Evolutionary conservation across 1,140 invertebrate genomes (phyloP), one percentile per base, ranked within the genome.

Genomic region (Potamilus streckersoni): DNA sequence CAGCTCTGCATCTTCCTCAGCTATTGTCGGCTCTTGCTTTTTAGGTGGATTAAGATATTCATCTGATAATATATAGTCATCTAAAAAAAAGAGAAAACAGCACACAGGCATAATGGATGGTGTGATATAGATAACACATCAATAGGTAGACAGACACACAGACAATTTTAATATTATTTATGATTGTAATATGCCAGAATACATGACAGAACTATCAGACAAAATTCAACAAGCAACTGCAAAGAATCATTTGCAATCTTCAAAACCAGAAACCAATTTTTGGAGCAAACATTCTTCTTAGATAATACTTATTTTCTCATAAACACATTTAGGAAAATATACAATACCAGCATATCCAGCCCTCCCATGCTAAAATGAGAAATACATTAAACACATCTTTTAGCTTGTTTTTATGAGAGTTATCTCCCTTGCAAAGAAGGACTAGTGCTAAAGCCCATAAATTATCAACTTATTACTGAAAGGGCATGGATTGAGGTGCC

Each of bases 11-110:
- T 76, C 71, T 68, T 69, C 67, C 55, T 62, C 67, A 16, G 74
- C 74, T 49, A 69, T 61, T 17, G 76, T 60, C 27, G 74, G 67
- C 67, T 65, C 71, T 38, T 62, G 63, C 56, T 79, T 83, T 67
- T 77, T 81, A 12, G 69, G 67, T 12, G 68, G 63, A 20, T 67
- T 73, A 60, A 88, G 68, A 68, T 88, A 88, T 74, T 86, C 85
- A 80, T 87, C 85, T 67, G 86, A 69, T n/a, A 80, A 31, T 31
- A 31, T 31, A 31, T 31, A 80, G 80, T 87, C 85, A 80, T 81
- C 85, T 87, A 73, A n/a, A 77, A 76, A n/a, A 76, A 1, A 67
- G 69, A 31, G 2, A 49, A 49, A 49, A 11, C 6, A 49, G 11
- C 38, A 49, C 11, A 49, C 38, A 49, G 6, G 38, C 11, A 49